Evolutionary conservation across 2,888 invertebrate genomes (phyloP), one percentile per base, ranked within the genome.

Genomic region (Dermolepida albohirtum): DNA sequence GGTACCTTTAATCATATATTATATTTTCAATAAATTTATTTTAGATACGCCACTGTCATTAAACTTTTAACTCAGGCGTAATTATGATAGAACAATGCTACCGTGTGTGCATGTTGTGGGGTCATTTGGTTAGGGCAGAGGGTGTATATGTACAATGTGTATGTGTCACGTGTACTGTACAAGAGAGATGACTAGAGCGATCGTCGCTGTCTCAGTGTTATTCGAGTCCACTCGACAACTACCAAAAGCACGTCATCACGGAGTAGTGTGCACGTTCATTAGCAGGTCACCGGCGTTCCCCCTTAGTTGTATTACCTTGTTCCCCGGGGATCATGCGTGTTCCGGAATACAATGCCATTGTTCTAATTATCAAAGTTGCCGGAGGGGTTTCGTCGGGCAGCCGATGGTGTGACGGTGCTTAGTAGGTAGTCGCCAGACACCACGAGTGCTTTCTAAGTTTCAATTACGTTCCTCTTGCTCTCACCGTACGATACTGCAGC

Each of bases 261-360:
- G 40, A 22, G 43, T 55, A 10, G 29, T 59, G 59, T 27, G 44
- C 44, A 44, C 59, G 44, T 59, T 59, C 59, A 59, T 59, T 59
- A 59, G 59, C 59, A 44, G 59, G 59, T 47, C 14, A 14, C 47
- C 47, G 47, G 12, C 14, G 47, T 47, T 16, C 16, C 47, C 47
- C 47, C 16, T 12, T 54, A 54, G 51, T 52, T 54, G 16, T 40
- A 40, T 54, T 44, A 51, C 54, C 54, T 54, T 54, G 54, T 54
- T 54, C 54, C 54, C 54, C 40, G 17, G 54, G 54, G 54, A 54
- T 40, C 54, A 54, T 54, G 54, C 54, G 54, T 54, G 54, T 54
- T 54, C 54, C 40, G 54, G 54, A 54, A 54, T 54, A 54, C 54
- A 54, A 54, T 54, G 40, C 54, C 54, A 54, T 54, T 54, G 54